A percentile compares a stretch with the other conserved stretches of the same genome.
phyloP scores from a whole-genome alignment of 2,797 vertebrate genomes.

The Sphenodon punctatus region DNA sequence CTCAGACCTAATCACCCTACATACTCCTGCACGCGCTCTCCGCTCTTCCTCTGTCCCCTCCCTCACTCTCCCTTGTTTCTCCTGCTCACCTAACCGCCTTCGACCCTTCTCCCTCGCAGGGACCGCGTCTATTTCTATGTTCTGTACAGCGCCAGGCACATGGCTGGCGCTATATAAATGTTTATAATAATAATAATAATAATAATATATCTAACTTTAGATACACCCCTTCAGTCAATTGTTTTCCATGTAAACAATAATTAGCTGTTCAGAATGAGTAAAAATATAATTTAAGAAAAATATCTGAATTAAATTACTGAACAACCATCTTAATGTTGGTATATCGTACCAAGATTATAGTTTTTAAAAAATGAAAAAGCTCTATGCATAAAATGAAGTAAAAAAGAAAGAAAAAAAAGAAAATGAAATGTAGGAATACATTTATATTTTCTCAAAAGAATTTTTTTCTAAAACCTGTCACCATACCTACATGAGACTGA shows the following conservation, averaged over 20 bases:
- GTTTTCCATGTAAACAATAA: conserved; percentile 34
- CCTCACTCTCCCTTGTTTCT: too few species aligned
- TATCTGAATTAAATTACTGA: conserved; percentile 10
- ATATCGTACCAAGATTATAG: background rate
- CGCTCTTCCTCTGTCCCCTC: too few species aligned
- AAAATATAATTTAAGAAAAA: conserved; percentile 33
- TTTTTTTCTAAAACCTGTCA: conserved; percentile 28
- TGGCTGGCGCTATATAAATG: too few species aligned
- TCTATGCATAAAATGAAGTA: background rate
- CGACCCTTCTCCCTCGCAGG: too few species aligned
- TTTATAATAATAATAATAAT: too few species aligned
- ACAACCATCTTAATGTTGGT: background rate
- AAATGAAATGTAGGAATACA: background rate
- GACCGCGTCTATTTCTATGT: too few species aligned
- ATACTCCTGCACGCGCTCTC: too few species aligned
- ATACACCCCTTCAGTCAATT: conserved; percentile 56
- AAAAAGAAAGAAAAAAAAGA: conserved; percentile 8
- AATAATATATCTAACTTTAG: conserved; percentile 51
- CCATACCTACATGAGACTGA: conserved; percentile 13
- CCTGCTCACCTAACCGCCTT: too few species aligned
- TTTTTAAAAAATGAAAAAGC: background rate
- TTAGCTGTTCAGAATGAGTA: conserved; percentile 18
- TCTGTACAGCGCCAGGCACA: too few species aligned
- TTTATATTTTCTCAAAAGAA: too few species aligned
- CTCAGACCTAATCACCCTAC: too few species aligned